phyloP scores from a whole-genome alignment of 1,140 invertebrate genomes.

The Maniola jurtina region DNA sequence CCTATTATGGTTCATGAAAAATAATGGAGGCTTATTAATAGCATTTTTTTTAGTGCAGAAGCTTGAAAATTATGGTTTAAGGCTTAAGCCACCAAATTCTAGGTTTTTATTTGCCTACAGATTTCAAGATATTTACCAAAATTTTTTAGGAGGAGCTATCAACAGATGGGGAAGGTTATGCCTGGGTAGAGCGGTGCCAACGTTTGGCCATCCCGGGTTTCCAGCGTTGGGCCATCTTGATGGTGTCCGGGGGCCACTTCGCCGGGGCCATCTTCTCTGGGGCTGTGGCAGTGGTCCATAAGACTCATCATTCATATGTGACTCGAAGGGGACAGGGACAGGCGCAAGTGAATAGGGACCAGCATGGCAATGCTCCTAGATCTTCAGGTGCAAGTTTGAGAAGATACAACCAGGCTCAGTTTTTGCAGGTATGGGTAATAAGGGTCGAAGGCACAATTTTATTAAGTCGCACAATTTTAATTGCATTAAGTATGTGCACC shows the following conservation, averaged over 20 bases:
- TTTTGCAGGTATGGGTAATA: conserved; percentile 79
- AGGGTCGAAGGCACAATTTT: no score
- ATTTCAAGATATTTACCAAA: not conserved
- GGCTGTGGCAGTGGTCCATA: conserved; percentile 80
- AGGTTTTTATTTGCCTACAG: no score
- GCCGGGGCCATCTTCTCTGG: conserved; percentile 90
- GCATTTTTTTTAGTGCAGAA: no score
- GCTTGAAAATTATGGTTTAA: no score
- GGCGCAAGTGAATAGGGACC: conserved; percentile 85
- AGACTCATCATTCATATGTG: conserved; percentile 93
- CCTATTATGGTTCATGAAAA: no score
- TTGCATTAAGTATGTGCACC: not conserved
- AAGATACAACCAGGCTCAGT: conserved; percentile 87
- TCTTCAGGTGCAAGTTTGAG: conserved; percentile 91
- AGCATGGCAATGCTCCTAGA: conserved; percentile 83
- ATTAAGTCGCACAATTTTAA: not conserved
- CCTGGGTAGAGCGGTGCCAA: conserved; percentile 64
- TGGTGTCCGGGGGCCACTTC: conserved; percentile 93
- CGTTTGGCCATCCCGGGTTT: conserved; percentile 49
- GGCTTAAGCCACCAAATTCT: no score
- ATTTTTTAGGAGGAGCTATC: conserved; percentile 65
- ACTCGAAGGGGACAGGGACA: conserved; percentile 91
- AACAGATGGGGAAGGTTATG: conserved; percentile 68
- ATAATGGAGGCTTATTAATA: no score
- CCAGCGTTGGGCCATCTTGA: conserved; percentile 87